Percentiles rank a stretch among this genome's conserved stretches.
Conservation (phyloP, 1,140 invertebrate species). For the Archivesica marissinica region DNA sequence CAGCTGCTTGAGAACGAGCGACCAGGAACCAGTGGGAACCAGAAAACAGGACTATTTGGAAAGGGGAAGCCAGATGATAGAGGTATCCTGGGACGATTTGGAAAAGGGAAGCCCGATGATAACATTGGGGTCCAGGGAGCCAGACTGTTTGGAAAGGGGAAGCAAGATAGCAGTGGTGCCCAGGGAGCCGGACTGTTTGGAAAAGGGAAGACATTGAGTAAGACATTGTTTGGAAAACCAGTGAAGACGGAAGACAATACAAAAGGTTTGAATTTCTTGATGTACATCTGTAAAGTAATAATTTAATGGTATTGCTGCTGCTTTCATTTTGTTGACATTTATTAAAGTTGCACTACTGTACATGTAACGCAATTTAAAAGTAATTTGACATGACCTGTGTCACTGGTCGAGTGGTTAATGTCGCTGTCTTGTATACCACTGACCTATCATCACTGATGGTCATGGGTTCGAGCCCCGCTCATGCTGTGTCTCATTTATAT, state of each 20-base stretch:
- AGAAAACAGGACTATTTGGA: neutral
- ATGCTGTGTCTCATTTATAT: too few species aligned
- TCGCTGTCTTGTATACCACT: too few species aligned
- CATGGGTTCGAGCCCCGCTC: too few species aligned
- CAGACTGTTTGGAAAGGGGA: slow-evolving; percentile 15
- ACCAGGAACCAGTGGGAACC: neutral
- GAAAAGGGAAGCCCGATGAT: neutral
- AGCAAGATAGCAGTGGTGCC: neutral
- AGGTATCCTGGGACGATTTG: neutral
- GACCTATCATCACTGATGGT: too few species aligned
- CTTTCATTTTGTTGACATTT: too few species aligned
- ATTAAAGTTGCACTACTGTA: too few species aligned
- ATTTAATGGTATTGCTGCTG: neutral
- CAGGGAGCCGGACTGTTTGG: neutral
- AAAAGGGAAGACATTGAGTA: neutral
- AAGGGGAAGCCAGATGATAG: neutral
- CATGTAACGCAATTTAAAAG: too few species aligned
- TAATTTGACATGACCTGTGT: too few species aligned
- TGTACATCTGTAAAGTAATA: neutral
- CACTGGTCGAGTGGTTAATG: too few species aligned
- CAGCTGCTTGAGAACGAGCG: neutral
- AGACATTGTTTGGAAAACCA: neutral
- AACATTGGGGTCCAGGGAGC: too few species aligned
- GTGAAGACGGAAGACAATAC: neutral
- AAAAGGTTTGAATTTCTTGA: neutral